These are phyloP conservation scores for Cephus runcator DNA, from an alignment of 2,888 invertebrate species.

Conservation along the genomic window DNA sequence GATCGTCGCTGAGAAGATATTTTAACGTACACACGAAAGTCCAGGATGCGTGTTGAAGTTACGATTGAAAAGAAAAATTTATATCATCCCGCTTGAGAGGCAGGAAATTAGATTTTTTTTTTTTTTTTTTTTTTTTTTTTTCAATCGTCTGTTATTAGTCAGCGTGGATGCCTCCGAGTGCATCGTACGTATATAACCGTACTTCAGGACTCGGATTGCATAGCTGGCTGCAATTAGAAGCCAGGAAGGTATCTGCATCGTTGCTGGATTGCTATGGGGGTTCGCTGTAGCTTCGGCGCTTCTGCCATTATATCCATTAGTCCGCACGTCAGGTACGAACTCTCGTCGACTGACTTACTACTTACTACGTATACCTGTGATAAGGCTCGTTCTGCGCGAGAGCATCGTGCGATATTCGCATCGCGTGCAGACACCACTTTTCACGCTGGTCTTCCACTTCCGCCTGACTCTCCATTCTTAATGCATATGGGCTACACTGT, in stretches of 20 bases:
- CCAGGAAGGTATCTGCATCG: background rate
- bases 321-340: constrained; percentile 6
- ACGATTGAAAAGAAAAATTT: too few relatives aligned
- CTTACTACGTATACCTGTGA: constrained; percentile 14
- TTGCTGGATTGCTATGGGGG: background rate
- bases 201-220: background rate
- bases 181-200: background rate
- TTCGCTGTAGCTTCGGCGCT: constrained; percentile 16
- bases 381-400: constrained; percentile 20
- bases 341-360: constrained; percentile 10
- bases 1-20: too few relatives aligned
- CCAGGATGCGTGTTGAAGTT: too few relatives aligned
- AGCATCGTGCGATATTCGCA: constrained; percentile 20
- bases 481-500: background rate
- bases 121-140: background rate
- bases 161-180: background rate
- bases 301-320: constrained; percentile 37
- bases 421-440: constrained; percentile 34
- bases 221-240: background rate
- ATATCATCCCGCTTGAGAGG: background rate
- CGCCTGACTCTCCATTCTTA: constrained; percentile 2
- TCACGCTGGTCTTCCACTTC: constrained; percentile 16
- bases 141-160: background rate
- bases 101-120: background rate
- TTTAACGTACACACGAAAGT: too few relatives aligned